These are phyloP conservation scores for Drosophila ezoana DNA, from an alignment of 2,888 invertebrate genomes.

Conservation along the genomic window DNA sequence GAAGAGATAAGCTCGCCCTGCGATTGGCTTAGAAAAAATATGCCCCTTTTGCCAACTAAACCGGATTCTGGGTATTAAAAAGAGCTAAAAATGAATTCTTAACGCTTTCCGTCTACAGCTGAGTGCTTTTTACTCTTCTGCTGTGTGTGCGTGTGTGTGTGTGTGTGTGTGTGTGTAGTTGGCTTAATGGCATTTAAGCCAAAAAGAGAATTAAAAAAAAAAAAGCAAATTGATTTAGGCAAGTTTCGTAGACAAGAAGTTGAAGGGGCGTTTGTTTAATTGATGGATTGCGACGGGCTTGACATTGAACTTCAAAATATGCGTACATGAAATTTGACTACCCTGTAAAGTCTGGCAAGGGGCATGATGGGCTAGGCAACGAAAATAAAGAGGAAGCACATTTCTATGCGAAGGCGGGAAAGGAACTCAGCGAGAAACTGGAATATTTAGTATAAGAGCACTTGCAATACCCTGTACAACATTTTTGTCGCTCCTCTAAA, in stretches of 20 bases:
- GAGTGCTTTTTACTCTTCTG: neutral
- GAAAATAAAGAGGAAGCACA: no score
- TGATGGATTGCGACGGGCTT: slow-evolving; percentile 17
- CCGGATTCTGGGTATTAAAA: neutral
- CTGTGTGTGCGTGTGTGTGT: neutral
- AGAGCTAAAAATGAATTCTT: slow-evolving; percentile 19
- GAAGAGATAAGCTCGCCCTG: neutral
- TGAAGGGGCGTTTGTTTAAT: slow-evolving; percentile 15
- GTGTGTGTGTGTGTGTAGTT: slow-evolving; percentile 27
- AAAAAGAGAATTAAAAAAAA: slow-evolving; percentile 15
- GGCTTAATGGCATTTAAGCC: slow-evolving; percentile 48
- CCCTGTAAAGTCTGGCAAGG: neutral
- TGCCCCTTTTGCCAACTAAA: no score
- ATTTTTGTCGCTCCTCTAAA: no score
- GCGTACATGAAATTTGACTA: neutral
- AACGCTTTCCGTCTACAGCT: slow-evolving; percentile 14
- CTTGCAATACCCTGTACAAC: no score
- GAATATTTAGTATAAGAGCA: no score
- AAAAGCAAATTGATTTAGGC: slow-evolving; percentile 31
- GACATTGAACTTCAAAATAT: slow-evolving; percentile 26
- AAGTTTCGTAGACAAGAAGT: slow-evolving; percentile 8
- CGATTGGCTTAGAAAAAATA: no score
- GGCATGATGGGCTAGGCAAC: neutral
- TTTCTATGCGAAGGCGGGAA: no score
- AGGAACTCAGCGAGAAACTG: no score